These are phyloP conservation scores for Galaxea fascicularis DNA, from an alignment of 92 coral and sea anemone genomes.

Conservation along the genomic window DNA sequence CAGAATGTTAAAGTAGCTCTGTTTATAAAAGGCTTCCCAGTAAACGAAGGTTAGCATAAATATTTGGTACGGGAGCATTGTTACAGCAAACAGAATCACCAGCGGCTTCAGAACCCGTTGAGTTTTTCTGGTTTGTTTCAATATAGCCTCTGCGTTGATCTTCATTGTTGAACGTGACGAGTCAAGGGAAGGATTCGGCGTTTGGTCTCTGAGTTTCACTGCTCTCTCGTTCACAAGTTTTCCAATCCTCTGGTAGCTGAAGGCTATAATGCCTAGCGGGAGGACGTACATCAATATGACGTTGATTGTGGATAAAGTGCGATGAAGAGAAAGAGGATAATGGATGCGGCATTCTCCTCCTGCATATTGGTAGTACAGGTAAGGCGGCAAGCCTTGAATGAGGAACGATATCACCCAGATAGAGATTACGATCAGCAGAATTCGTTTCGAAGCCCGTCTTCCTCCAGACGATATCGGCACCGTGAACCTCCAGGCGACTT, in stretches of 20 bases:
- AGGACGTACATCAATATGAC: constrained; percentile 48
- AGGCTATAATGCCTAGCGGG: constrained; percentile 57
- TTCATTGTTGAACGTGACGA: constrained; percentile 11
- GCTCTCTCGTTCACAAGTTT: constrained; percentile 38
- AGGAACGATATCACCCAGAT: constrained; percentile 36
- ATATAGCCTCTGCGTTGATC: constrained; percentile 36
- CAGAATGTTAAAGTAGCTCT: background rate
- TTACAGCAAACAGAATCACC: constrained; percentile 62
- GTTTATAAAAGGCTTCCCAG: constrained; percentile 15
- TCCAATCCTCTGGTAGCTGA: constrained; percentile 60
- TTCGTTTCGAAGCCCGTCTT: constrained; percentile 6
- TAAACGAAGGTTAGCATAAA: constrained; percentile 33
- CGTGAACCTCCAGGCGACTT: constrained; percentile 27
- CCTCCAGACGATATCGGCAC: constrained; percentile 9
- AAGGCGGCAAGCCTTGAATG: background rate
- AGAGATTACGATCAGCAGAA: constrained; percentile 10
- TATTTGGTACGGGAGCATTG: constrained; percentile 70
- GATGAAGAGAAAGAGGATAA: background rate
- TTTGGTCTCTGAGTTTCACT: background rate
- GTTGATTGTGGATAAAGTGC: background rate
- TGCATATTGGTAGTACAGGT: background rate
- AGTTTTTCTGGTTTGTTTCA: constrained; percentile 44
- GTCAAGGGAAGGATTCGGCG: background rate
- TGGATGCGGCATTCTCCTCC: background rate
- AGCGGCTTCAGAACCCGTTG: constrained; percentile 64